These are phyloP conservation scores for Leptopilina drosophilae DNA, from an alignment of 2,888 invertebrate genomes.

Conservation along the genomic window DNA sequence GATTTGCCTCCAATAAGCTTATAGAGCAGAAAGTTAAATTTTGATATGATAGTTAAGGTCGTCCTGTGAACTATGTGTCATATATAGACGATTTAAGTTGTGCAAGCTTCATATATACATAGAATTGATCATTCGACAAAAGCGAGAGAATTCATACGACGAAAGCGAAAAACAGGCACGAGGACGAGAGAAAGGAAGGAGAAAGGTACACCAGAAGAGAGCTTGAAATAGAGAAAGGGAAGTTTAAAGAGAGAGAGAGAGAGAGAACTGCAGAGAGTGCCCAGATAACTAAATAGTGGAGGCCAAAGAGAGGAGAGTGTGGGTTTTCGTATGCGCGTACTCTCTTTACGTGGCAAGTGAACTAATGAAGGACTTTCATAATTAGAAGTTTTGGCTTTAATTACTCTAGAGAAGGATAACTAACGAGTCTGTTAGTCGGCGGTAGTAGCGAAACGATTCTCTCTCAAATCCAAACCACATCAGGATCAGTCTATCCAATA, in stretches of 20 bases:
- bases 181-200: conserved; percentile 15
- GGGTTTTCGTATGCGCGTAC: conserved; percentile 43
- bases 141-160: not conserved
- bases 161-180: conserved; percentile 12
- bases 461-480: conserved; percentile 15
- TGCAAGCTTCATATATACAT: conserved; percentile 3
- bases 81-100: not conserved
- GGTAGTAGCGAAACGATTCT: not conserved
- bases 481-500: conserved; percentile 22
- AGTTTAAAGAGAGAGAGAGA: not conserved
- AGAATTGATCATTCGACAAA: conserved; percentile 1
- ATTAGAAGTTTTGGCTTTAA: conserved; percentile 69
- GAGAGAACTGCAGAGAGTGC: not conserved
- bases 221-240: conserved; percentile 11
- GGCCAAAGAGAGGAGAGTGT: not conserved
- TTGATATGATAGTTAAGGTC: too few relatives aligned
- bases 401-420: conserved; percentile 63
- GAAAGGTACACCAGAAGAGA: not conserved
- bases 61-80: too few relatives aligned
- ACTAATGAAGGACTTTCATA: conserved; percentile 69
- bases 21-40: too few relatives aligned
- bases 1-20: too few relatives aligned
- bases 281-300: conserved; percentile 30
- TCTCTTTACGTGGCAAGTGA: conserved; percentile 60
- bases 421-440: conserved; percentile 61